These are phyloP conservation scores for Atta colombica DNA, from an alignment of 1,140 invertebrate species.

Conservation along the genomic window DNA sequence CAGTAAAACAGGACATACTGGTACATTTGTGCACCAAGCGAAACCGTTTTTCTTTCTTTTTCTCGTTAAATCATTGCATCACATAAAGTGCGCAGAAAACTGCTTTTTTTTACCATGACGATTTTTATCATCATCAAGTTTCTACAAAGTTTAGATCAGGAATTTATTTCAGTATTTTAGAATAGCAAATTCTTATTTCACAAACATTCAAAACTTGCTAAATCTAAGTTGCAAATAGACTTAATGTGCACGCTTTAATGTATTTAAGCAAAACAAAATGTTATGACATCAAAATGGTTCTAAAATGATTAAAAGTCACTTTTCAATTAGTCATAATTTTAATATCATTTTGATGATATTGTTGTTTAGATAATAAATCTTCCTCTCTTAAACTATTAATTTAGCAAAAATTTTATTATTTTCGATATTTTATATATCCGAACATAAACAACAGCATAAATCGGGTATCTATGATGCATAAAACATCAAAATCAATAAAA, in stretches of 20 bases:
- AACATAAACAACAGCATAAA: neutral
- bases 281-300: no score
- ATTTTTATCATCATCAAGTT: neutral
- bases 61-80: conserved; percentile 13
- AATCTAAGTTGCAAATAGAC: neutral
- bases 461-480: no score
- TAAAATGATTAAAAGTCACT: no score
- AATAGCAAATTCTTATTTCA: neutral
- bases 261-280: no score
- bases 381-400: neutral
- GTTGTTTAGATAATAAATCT: neutral
- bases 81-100: neutral
- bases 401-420: neutral
- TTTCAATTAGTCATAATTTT: no score
- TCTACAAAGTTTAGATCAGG: neutral
- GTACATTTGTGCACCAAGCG: neutral
- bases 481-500: no score
- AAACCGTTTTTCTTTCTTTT: neutral
- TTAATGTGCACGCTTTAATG: no score
- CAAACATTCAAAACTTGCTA: neutral
- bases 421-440: no score
- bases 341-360: no score
- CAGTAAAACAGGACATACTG: neutral
- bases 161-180: neutral
- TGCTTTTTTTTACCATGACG: neutral